phyloP scores from a whole-genome alignment of 2,797 vertebrate species.

The Harpagifer antarcticus region DNA sequence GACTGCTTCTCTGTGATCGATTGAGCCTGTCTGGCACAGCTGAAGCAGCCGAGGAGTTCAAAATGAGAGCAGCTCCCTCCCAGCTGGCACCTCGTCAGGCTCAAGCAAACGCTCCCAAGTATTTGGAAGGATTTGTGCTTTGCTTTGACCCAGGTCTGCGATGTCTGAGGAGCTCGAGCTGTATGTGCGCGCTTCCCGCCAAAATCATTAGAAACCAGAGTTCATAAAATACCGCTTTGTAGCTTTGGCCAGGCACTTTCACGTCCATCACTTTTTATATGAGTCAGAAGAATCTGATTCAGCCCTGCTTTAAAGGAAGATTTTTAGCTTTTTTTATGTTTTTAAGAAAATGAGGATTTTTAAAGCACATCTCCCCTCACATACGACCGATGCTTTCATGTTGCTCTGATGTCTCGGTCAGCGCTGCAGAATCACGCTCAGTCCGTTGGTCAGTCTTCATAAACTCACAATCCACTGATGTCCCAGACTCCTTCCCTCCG shows the following conservation, averaged over 20 bases:
- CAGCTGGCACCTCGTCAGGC: slow-evolving; percentile 69
- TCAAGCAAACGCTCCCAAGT: slow-evolving; percentile 65
- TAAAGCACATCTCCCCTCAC: slow-evolving; percentile 63
- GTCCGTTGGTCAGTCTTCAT: slow-evolving; percentile 47
- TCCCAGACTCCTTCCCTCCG: slow-evolving; percentile 36
- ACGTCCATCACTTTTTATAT: slow-evolving; percentile 80
- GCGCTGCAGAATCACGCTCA: slow-evolving; percentile 25
- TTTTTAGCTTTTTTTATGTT: slow-evolving; percentile 64
- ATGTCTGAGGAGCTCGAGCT: slow-evolving; percentile 70
- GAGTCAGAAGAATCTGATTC: slow-evolving; percentile 76
- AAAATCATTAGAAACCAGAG: slow-evolving; percentile 75
- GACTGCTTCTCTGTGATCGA: slow-evolving; percentile 78
- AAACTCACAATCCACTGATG: slow-evolving; percentile 35
- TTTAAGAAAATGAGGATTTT: slow-evolving; percentile 67
- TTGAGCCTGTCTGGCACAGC: slow-evolving; percentile 71
- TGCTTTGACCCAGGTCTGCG: slow-evolving; percentile 76
- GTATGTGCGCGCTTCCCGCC: slow-evolving; percentile 66
- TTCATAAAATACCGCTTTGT: slow-evolving; percentile 76
- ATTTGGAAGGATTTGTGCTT: slow-evolving; percentile 79
- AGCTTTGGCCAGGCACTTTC: slow-evolving; percentile 81
- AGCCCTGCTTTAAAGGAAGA: slow-evolving; percentile 71
- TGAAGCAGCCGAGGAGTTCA: slow-evolving; percentile 48
- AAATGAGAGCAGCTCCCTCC: slow-evolving; percentile 64
- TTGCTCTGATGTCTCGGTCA: slow-evolving; percentile 67
- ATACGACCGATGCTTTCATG: slow-evolving; percentile 58